Percentiles rank a stretch among this genome's conserved stretches.
phyloP scores from a whole-genome alignment of 2,113 vertebrate species.

The Callipepla squamata region DNA sequence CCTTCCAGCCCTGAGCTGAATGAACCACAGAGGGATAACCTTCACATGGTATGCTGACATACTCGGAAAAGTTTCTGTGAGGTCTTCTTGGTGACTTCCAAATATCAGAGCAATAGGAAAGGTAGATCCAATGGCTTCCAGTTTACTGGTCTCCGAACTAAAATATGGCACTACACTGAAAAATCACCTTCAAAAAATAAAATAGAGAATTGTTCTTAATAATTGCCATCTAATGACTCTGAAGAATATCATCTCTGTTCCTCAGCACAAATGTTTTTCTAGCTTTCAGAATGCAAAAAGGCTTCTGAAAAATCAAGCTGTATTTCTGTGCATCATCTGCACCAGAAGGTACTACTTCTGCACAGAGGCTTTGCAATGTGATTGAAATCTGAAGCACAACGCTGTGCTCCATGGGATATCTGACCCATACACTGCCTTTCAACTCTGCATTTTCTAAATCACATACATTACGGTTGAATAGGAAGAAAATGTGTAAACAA shows the following conservation, averaged over 20 bases:
- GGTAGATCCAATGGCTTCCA: neutral
- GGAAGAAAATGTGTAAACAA: slow-evolving; percentile 59
- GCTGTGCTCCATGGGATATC: slow-evolving; percentile 50
- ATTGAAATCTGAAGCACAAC: slow-evolving; percentile 27
- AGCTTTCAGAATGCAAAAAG: neutral
- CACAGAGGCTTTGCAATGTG: slow-evolving; percentile 1
- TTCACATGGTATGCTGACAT: neutral
- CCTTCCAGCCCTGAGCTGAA: neutral
- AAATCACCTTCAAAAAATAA: neutral
- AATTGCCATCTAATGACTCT: neutral
- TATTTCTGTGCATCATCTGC: neutral
- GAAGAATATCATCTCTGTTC: neutral
- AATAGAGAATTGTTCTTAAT: neutral
- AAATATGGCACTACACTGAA: neutral
- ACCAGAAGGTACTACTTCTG: slow-evolving; percentile 12
- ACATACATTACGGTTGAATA: slow-evolving; percentile 49
- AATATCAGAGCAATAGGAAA: neutral
- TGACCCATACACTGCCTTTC: slow-evolving; percentile 60
- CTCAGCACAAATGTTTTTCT: neutral
- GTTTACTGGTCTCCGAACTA: neutral
- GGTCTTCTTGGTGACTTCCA: neutral
- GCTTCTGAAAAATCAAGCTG: neutral
- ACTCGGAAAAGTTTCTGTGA: neutral
- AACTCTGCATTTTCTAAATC: slow-evolving; percentile 20
- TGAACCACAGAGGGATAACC: neutral